phyloP scores from a whole-genome alignment of 37 sponge, comb jelly and placozoan species.

The Cladorhizidae sp. region DNA sequence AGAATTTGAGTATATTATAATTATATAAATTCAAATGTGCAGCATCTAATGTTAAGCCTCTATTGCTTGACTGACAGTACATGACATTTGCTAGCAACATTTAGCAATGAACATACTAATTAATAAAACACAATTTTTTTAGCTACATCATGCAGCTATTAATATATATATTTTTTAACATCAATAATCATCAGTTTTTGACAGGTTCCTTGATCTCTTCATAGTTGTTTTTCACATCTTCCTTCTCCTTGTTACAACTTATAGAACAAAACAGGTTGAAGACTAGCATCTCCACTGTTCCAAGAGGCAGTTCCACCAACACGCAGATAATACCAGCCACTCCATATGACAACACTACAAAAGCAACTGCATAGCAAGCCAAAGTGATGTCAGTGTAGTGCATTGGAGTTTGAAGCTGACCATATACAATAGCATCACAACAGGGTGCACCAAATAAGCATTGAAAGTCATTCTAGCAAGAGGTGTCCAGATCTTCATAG shows the following conservation, averaged over 20 bases:
- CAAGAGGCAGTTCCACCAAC: constrained; percentile 79
- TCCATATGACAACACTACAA: constrained; percentile 65
- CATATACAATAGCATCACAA: constrained; percentile 59
- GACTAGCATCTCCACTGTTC: constrained; percentile 53
- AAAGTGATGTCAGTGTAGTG: constrained; percentile 38
- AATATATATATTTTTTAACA: no score
- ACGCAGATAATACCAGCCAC: constrained; percentile 61
- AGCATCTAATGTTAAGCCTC: no score
- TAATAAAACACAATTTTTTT: background rate
- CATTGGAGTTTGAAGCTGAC: constrained; percentile 17
- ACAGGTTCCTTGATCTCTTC: no score
- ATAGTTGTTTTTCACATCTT: background rate
- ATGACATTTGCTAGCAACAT: no score
- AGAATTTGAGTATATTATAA: no score
- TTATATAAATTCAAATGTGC: no score
- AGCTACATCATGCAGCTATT: no score
- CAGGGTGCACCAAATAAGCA: constrained; percentile 86
- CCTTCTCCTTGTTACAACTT: constrained; percentile 20
- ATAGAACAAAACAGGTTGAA: constrained; percentile 54
- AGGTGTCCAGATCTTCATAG: constrained; percentile 88
- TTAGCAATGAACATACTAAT: no score
- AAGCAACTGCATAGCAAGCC: constrained; percentile 43
- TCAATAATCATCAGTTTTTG: background rate
- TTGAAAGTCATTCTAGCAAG: constrained; percentile 84
- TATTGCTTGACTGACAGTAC: no score